Evolutionary conservation across 2,888 invertebrate genomes (phyloP).

Genomic region (Nymphalis c-album): DNA sequence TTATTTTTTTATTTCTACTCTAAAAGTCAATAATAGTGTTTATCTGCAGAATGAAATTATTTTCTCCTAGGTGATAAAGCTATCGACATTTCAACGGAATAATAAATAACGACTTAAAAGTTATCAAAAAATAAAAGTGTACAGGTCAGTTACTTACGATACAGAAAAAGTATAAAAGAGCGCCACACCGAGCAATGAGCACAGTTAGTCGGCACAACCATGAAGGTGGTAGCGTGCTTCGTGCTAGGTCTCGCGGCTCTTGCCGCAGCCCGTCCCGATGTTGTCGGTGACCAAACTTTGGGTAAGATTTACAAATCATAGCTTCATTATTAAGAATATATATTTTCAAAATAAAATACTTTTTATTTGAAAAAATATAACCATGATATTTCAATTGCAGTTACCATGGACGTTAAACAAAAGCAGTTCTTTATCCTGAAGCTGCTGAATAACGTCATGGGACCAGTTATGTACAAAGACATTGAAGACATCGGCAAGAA

Average conservation of each 20-base stretch:
- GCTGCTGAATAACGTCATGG: constrained; percentile 77
- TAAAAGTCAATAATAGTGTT: background rate
- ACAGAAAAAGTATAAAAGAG: constrained; percentile 34
- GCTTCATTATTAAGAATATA: background rate
- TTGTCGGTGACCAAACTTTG: constrained; percentile 55
- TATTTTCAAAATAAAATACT: background rate
- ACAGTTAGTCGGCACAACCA: constrained; percentile 66
- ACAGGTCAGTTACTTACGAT: constrained; percentile 32
- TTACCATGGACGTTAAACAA: constrained; percentile 64
- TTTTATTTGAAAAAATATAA: background rate
- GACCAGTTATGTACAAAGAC: constrained; percentile 73
- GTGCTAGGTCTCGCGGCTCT: constrained; percentile 62
- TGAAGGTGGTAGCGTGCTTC: constrained; percentile 61
- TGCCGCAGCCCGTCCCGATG: constrained; percentile 62
- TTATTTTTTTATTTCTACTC: too few relatives aligned
- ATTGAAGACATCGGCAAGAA: constrained; percentile 66
- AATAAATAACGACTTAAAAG: constrained; percentile 3
- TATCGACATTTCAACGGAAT: constrained; percentile 1
- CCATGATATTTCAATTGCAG: constrained; percentile 49
- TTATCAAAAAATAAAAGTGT: constrained; percentile 21
- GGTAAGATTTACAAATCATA: constrained; percentile 48
- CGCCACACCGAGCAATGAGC: constrained; percentile 11
- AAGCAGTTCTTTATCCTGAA: constrained; percentile 76
- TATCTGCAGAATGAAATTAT: constrained; percentile 10
- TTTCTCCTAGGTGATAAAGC: constrained; percentile 9